Conservation (phyloP, 2,888 invertebrate species). For the Drosophila setosimentum region DNA sequence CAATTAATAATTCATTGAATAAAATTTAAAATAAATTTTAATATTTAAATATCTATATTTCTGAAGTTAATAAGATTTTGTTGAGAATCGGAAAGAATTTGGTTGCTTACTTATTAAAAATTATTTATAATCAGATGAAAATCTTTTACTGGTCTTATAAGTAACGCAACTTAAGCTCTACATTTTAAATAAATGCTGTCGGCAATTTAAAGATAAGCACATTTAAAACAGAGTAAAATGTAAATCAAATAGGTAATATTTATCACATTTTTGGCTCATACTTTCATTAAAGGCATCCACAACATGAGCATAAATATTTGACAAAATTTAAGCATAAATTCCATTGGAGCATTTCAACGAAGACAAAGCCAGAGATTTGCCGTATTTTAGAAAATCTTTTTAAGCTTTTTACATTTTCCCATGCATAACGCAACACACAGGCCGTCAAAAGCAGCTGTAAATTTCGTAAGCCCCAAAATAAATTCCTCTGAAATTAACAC, state of each 20-base stretch:
- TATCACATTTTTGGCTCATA: background rate
- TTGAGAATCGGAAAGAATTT: background rate
- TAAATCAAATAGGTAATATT: background rate
- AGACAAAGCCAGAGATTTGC: background rate
- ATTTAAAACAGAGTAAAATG: background rate
- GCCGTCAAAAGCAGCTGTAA: conserved; percentile 46
- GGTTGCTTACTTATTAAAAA: background rate
- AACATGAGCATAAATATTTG: background rate
- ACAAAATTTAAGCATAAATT: background rate
- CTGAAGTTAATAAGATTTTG: background rate
- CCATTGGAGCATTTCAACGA: background rate
- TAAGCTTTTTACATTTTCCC: conserved; percentile 44
- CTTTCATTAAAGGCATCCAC: background rate
- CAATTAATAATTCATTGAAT: conserved; percentile 7
- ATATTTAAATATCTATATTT: background rate
- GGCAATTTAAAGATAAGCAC: background rate
- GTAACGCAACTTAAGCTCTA: background rate
- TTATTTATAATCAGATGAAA: background rate
- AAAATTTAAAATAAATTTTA: background rate
- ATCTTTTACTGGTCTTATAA: background rate
- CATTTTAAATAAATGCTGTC: background rate
- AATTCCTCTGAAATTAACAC: conserved; percentile 74
- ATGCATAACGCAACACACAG: conserved; percentile 32
- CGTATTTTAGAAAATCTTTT: conserved; percentile 5
- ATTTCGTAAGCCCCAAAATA: conserved; percentile 59